Evolutionary conservation across 2,888 invertebrate genomes (phyloP).

Genomic region (Philaethria dido): DNA sequence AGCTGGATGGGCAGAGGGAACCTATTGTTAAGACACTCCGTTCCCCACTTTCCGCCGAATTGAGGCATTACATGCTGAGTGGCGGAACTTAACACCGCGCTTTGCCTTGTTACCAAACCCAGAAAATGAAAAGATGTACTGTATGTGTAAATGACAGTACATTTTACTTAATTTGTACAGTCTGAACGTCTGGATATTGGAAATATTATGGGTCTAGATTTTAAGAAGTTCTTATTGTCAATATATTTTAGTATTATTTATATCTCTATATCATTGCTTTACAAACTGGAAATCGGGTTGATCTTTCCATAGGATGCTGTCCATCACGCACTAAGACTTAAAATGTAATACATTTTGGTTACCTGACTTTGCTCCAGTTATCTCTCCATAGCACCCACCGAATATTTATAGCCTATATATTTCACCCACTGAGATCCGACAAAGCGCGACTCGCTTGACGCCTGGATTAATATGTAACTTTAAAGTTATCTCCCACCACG

Average conservation of each 20-base stretch:
- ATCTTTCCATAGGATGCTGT: neutral
- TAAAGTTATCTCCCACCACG: constrained; percentile 47
- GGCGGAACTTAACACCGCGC: too few relatives aligned
- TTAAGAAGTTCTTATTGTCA: too few relatives aligned
- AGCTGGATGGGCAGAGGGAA: too few relatives aligned
- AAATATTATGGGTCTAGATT: neutral
- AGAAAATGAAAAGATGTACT: too few relatives aligned
- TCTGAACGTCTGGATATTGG: neutral
- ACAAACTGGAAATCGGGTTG: neutral
- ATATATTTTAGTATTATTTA: too few relatives aligned
- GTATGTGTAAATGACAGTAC: too few relatives aligned
- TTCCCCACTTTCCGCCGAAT: too few relatives aligned
- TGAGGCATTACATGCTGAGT: too few relatives aligned
- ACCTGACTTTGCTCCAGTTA: constrained; percentile 64
- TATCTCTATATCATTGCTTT: neutral
- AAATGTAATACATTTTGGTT: constrained; percentile 59
- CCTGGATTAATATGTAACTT: constrained; percentile 64
- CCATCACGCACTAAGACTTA: constrained; percentile 36
- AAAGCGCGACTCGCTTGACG: constrained; percentile 70
- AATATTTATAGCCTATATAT: constrained; percentile 78
- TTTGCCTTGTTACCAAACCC: too few relatives aligned
- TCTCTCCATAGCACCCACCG: constrained; percentile 72
- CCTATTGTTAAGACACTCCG: too few relatives aligned
- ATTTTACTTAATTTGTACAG: too few relatives aligned
- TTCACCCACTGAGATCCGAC: constrained; percentile 65